Base-by-base conservation (phyloP, 1,140 invertebrate species). In the Drosophila sulfurigaster region DNA sequence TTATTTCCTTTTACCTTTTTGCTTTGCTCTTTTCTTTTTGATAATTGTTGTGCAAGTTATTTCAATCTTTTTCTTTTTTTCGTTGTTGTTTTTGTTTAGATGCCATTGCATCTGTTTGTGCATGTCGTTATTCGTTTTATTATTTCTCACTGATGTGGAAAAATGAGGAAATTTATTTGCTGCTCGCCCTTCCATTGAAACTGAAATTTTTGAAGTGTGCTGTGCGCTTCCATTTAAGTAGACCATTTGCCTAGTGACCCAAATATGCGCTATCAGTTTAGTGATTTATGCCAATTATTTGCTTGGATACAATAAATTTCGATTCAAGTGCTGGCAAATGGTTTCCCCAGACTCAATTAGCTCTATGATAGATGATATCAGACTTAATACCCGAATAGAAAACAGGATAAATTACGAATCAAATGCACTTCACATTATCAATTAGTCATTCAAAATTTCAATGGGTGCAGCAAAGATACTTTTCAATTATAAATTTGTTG, bases 281-380 rank as follows among this genome's bases (percentile, higher is more conserved):
- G 70, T 89, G 83, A 88, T 88, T 88, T 88, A 88, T 88, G 83
- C 83, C 77, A 88, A 88, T 82, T 79, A 81, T 86, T 86, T 64
- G 67, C 69, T 63, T 59, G 66, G 57, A 56, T 20, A 13, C 67
- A 75, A 66, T 75, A 78, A 75, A 78, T 88, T 77, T 57, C 16
- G 6, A 41, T 76, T 54, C 43, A 71, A 71, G 63, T 69, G 58
- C 6, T 45, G 71, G 48, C 35, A 58, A 82, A 63, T 72, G 11
- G n/a, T 43, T 67, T 70, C 67, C 8, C 38, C 15, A 30, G 15
- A 20, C 30, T 11, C 64, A 67, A 67, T 48, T 57, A 41, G 10
- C 13, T 15, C 49, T 46, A 45, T 38, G 41, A 54, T 60, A 54
- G 46, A 67, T 73, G 62, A 54, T 63, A 49, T 49, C 35, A 41